These are phyloP conservation scores for Drosophila imparisetae DNA, from an alignment of 2,888 invertebrate genomes.

Conservation along the genomic window DNA sequence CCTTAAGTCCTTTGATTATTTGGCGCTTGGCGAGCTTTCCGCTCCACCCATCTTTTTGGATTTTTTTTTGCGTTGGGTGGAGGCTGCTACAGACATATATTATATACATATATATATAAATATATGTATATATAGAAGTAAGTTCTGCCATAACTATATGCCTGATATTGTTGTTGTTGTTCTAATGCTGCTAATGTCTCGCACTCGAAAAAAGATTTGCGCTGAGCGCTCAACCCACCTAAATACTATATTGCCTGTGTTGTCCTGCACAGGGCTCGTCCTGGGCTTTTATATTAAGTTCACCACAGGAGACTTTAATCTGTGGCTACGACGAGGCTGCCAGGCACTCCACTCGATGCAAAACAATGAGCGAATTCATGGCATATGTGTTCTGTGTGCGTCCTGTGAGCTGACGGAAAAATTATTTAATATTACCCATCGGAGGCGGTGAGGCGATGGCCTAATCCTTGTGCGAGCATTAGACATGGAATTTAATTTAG, in stretches of 20 bases:
- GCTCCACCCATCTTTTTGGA: constrained; percentile 39
- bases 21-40: constrained; percentile 62
- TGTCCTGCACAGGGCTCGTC: constrained; percentile 50
- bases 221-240: constrained; percentile 52
- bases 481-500: constrained; percentile 83
- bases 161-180: constrained; percentile 52
- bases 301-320: constrained; percentile 85
- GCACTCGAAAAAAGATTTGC: constrained; percentile 75
- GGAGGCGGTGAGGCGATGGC: constrained; percentile 55
- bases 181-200: constrained; percentile 79
- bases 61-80: constrained; percentile 14
- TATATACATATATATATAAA: constrained; percentile 4
- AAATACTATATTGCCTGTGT: constrained; percentile 59
- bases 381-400: constrained; percentile 73
- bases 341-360: constrained; percentile 65
- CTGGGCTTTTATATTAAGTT: constrained; percentile 84
- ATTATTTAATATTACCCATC: constrained; percentile 62
- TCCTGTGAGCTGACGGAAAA: constrained; percentile 41
- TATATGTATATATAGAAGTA: constrained; percentile 14
- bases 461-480: constrained; percentile 78
- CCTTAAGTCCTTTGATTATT: constrained; percentile 79
- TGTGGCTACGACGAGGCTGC: constrained; percentile 58
- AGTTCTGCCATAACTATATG: constrained; percentile 35
- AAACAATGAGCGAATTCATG: constrained; percentile 77
- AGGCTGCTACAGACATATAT: constrained; percentile 15